Evolutionary conservation across 2,888 invertebrate genomes (phyloP).

Genomic region (Amorpha juglandis): DNA sequence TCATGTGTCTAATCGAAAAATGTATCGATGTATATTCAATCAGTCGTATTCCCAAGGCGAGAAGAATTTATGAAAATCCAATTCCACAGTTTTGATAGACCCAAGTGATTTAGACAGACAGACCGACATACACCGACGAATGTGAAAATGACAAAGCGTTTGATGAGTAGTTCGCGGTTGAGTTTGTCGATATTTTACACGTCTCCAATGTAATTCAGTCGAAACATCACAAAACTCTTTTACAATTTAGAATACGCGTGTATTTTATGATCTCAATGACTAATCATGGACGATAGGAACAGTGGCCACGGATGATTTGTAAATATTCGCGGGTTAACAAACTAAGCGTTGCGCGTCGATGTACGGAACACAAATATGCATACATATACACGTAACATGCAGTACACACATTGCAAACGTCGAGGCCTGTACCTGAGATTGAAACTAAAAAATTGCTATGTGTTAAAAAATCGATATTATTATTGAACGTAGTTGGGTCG

Average conservation of each 20-base stretch:
- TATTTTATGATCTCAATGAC: background rate
- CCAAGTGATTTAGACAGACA: background rate
- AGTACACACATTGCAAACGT: conserved; percentile 30
- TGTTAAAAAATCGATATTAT: background rate
- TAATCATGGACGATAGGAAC: background rate
- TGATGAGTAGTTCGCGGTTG: background rate
- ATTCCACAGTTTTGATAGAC: conserved; percentile 7
- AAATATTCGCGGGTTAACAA: conserved; percentile 25
- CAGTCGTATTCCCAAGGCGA: background rate
- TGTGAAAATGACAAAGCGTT: background rate
- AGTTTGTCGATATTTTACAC: background rate
- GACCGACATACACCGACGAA: background rate
- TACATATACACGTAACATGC: conserved; percentile 27
- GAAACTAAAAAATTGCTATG: background rate
- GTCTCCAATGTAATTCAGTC: background rate
- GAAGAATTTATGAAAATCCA: background rate
- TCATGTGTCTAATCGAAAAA: background rate
- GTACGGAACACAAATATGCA: conserved; percentile 10
- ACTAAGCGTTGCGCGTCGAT: conserved; percentile 23
- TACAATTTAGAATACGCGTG: conserved; percentile 13
- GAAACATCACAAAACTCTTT: conserved; percentile 1
- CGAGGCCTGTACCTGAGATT: conserved; percentile 11
- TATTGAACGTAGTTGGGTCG: background rate
- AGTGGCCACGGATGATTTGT: background rate
- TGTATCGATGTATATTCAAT: too few species aligned